These are phyloP conservation scores for Chaetogeoica ovagalla DNA, from an alignment of 2,888 invertebrate genomes.

Conservation along the genomic window DNA sequence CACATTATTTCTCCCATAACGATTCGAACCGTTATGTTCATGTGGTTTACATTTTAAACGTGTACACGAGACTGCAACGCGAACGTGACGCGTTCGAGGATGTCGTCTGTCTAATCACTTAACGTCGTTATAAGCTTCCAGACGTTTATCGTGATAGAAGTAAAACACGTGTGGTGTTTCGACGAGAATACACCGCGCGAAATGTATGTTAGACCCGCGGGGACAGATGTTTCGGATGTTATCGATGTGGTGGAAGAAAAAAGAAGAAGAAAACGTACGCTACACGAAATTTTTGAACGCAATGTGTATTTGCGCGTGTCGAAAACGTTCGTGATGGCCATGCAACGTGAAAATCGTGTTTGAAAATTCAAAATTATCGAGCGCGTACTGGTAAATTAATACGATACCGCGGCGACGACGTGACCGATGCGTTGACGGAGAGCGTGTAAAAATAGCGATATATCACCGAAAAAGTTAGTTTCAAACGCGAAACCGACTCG, in stretches of 20 bases:
- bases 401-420: background rate
- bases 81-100: conserved; percentile 8
- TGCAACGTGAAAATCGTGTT: background rate
- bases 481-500: background rate
- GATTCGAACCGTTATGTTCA: background rate
- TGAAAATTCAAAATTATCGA: too few species aligned
- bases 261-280: background rate
- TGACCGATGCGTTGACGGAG: background rate
- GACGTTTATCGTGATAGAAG: conserved; percentile 4
- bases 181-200: conserved; percentile 14
- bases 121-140: background rate
- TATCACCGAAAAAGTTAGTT: conserved; percentile 4
- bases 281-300: too few species aligned
- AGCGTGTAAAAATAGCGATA: background rate
- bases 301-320: background rate
- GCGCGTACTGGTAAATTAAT: background rate
- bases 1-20: background rate
- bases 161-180: conserved; percentile 12
- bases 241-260: conserved; percentile 1
- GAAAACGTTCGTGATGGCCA: background rate
- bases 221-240: conserved; percentile 25
- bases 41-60: conserved; percentile 4
- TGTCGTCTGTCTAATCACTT: conserved; percentile 14
- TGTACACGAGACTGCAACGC: background rate
- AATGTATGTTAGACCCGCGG: background rate